Evolutionary conservation across 2,113 vertebrate species (phyloP), one percentile per base, ranked within the genome.

Genomic region (Dipodomys spectabilis): DNA sequence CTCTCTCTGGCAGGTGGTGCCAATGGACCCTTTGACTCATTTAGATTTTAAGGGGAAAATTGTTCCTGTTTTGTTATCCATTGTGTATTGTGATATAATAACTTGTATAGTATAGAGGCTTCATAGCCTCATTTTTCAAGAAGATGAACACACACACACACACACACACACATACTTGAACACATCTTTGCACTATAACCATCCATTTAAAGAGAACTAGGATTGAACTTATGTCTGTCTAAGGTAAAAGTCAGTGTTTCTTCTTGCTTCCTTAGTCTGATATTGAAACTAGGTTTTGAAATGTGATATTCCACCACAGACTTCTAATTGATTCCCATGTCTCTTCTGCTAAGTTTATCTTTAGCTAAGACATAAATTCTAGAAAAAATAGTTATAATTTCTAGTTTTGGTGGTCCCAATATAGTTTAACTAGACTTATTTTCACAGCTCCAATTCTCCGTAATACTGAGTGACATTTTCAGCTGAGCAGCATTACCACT

Each of bases 251-350:
- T 39, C 53, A 86, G 15, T 4, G 68, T 18, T 7, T 64, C 62
- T 3, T 88, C 69, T 19, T 16, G 9, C 1, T 1, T 35, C 10
- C 6, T 77, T 49, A 39, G 11, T 4, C 49, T 88, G 6, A 3
- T 32, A 68, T n/a, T 89, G 77, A 92, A 67, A 3, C 67, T 92
- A 5, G 60, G 28, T 39, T 57, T 88, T 53, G 15, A 86, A 95
- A 91, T 80, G 67, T 2, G 7, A 25, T 80, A 30, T 80, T 9
- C 8, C 57, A 75, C 8, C 57, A 75, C 83, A 71, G 15, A 67
- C 49, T 86, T 88, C 60, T 28, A 18, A 1, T 83, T 86, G 20
- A 23, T 86, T 88, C 32, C 8, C 12, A 62, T 64, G 32, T 77
- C 67, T 44, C 84, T 88, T 39, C 30, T 82, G 12, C 2, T 57